A percentile compares a stretch with the other conserved stretches of the same genome.
Evolutionary conservation across 2,797 vertebrate genomes (phyloP).

Genomic region (Sus cebifrons): DNA sequence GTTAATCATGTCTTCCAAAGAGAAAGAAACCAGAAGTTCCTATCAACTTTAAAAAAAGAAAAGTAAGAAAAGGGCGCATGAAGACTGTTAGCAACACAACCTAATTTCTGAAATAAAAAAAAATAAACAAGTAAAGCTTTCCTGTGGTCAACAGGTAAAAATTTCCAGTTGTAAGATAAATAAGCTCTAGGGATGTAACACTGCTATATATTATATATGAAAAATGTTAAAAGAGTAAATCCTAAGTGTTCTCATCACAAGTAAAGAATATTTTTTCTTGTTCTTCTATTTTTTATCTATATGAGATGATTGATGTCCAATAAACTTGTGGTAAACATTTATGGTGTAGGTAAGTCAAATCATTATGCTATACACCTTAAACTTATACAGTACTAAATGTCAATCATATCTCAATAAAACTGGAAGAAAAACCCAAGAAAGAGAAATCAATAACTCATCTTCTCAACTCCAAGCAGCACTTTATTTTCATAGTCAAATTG

Average conservation of each 20-base stretch:
- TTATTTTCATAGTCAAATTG: neutral
- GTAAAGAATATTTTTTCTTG: neutral
- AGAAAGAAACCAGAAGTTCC: neutral
- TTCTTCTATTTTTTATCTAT: neutral
- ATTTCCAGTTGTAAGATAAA: neutral
- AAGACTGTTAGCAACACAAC: conserved; percentile 5
- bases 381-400: neutral
- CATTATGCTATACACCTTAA: neutral
- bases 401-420: neutral
- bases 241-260: neutral
- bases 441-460: neutral
- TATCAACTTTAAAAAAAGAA: neutral
- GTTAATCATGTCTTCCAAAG: neutral
- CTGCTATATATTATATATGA: neutral
- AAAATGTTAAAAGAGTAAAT: neutral
- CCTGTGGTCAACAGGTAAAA: neutral
- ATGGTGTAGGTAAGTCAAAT: neutral
- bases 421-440: neutral
- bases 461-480: neutral
- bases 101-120: neutral
- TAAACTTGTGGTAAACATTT: neutral
- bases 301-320: neutral
- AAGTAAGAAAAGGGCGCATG: neutral
- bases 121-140: neutral
- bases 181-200: neutral